Evolutionary conservation across 2,797 vertebrate genomes (phyloP), one percentile per base, ranked within the genome.

Genomic region (Coracias cyanogaster): DNA sequence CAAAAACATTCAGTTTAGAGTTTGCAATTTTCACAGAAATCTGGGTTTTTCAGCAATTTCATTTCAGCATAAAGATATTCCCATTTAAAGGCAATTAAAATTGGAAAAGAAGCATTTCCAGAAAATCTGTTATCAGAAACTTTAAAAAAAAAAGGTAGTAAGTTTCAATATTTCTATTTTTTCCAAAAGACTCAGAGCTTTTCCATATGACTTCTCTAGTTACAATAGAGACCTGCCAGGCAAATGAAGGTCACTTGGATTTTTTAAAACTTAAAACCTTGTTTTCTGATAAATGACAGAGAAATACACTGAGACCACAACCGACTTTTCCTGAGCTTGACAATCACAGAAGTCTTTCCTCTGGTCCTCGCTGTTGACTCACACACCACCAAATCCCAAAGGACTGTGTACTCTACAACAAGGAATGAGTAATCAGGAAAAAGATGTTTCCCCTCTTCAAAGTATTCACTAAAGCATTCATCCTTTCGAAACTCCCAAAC

Each of bases 371-470:
- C 64, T 65, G 84, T 10, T 96, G 96, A 94, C 90, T 95, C 96
- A 94, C 80, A 93, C 76, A 84, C 87, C 67, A 61, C 55, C 2
- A 2, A 37, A 71, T 82, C 95, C 82, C 91, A 54, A 77, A 91
- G 71, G 96, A 93, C 77, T 39, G 80, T 2, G 64, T 43, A 73
- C 78, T 89, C 81, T 48, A 82, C 89, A 94, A 64, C 20, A 3
- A 61, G 83, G 95, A 94, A 89, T 77, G 55, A 95, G 88, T 97
- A 96, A 97, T 95, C 96, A 97, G 96, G 96, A 96, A 96, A 96
- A 97, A 96, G 96, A 94, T 96, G 96, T 96, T 97, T 97, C 96
- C 95, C 95, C 74, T 94, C 94, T 95, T 96, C 93, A 92, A 95
- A 95, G 96, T 77, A 91, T 46, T 79, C 82, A 82, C 85, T 89